Evolutionary conservation across 2,888 invertebrate species (phyloP).

Genomic region (Lepidonotus clava): DNA sequence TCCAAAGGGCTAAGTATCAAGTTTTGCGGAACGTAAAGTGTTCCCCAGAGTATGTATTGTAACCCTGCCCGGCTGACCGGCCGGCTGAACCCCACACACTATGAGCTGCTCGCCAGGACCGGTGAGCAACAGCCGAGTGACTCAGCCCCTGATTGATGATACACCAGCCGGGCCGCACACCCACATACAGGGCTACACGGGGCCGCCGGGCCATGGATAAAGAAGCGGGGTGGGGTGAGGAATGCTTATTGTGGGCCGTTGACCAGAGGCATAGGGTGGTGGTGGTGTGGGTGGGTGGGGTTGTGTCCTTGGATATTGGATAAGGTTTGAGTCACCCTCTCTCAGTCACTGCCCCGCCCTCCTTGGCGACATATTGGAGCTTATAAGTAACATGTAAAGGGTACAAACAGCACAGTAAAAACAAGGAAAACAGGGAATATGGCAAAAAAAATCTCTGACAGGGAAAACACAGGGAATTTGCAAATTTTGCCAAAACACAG

Average conservation of each 20-base stretch:
- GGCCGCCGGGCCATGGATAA: neutral
- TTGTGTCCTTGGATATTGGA: neutral
- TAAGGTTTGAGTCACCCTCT: neutral
- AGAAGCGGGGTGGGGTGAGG: neutral
- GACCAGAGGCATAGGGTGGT: neutral
- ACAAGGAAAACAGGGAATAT: too few species aligned
- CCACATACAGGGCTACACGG: neutral
- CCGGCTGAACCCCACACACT: neutral
- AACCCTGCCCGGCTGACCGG: neutral
- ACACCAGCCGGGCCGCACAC: neutral
- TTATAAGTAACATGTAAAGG: too few species aligned
- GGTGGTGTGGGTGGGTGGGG: neutral
- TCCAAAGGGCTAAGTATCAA: too few species aligned
- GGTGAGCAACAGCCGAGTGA: neutral
- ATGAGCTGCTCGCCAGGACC: neutral
- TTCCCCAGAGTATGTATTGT: too few species aligned
- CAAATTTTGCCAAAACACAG: too few species aligned
- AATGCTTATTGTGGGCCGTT: neutral
- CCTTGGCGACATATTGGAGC: neutral
- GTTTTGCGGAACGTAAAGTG: too few species aligned
- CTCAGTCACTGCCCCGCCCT: neutral
- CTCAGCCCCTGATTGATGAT: conserved; percentile 1
- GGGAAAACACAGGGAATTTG: too few species aligned
- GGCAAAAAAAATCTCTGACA: too few species aligned
- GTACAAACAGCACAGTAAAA: too few species aligned